Conservation (phyloP, 2,797 vertebrate species). For the Danionella dracula region DNA sequence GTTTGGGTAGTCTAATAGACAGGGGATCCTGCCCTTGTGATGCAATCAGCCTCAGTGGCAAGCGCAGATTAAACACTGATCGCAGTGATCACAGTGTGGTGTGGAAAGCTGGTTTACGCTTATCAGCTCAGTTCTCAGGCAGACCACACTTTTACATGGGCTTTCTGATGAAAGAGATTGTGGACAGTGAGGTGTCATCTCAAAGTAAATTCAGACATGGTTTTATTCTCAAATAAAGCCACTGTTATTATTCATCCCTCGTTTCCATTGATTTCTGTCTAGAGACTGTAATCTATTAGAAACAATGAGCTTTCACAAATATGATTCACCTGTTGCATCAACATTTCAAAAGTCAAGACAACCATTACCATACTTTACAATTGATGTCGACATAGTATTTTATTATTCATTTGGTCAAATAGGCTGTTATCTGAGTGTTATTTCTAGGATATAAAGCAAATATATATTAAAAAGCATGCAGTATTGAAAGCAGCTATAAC, state of each 20-base stretch:
- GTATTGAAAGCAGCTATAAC: no score
- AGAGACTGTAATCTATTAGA: no score
- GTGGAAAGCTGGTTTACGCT: slow-evolving; percentile 5
- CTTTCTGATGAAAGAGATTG: not conserved
- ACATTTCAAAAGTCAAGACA: no score
- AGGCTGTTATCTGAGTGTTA: no score
- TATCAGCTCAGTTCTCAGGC: not conserved
- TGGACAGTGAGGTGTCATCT: not conserved
- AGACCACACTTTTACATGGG: not conserved
- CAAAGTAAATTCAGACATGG: not conserved
- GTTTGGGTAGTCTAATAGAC: slow-evolving; percentile 16
- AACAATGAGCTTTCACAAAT: no score
- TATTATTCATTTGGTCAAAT: no score
- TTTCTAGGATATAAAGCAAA: no score
- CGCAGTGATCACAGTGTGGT: not conserved
- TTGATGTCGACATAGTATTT: no score
- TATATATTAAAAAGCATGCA: no score
- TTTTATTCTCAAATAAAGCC: not conserved
- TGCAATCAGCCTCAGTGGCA: slow-evolving; percentile 10
- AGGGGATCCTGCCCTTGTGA: not conserved
- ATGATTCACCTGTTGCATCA: no score
- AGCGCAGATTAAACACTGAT: slow-evolving; percentile 8
- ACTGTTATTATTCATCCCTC: not conserved
- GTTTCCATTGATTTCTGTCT: not conserved
- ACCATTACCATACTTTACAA: no score